Evolutionary conservation across 2,888 invertebrate genomes (phyloP).

Genomic region (Oscheius myriophilus): DNA sequence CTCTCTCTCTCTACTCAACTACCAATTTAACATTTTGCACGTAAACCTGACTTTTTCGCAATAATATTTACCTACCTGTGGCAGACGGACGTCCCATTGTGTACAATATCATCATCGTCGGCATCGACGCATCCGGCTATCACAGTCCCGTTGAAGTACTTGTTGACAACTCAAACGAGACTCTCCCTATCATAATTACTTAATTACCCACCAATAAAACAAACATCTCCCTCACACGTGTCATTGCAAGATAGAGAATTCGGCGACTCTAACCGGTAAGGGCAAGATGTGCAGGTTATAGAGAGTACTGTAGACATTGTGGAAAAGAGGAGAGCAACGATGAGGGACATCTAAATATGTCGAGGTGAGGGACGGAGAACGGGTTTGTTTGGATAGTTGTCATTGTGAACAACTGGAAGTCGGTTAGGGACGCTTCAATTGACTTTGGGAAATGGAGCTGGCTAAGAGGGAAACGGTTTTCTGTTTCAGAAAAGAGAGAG

Average conservation of each 20-base stretch:
- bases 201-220: conserved; percentile 43
- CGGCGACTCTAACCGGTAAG: conserved; percentile 36
- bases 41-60: not conserved
- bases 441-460: conserved; percentile 9
- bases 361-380: not conserved
- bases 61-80: conserved; percentile 32
- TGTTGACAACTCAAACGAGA: conserved; percentile 47
- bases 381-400: not conserved
- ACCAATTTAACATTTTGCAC: not conserved
- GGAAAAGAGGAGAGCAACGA: conserved; percentile 2
- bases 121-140: conserved; percentile 52
- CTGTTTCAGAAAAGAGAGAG: not conserved
- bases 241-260: conserved; percentile 36
- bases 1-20: not conserved
- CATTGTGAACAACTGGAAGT: not conserved
- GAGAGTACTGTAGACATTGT: conserved; percentile 31
- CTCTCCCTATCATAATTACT: too few relatives aligned
- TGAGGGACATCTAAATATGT: conserved; percentile 5
- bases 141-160: conserved; percentile 54
- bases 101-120: conserved; percentile 33
- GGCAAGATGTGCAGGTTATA: conserved; percentile 44
- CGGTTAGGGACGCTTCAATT: not conserved
- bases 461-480: not conserved
- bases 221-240: conserved; percentile 50
- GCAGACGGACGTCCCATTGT: conserved; percentile 37